A percentile compares a stretch with the other conserved stretches of the same genome.
These are phyloP conservation scores for Ariolimax columbianus DNA, from an alignment of 2,888 invertebrate genomes.

Conservation along the genomic window DNA sequence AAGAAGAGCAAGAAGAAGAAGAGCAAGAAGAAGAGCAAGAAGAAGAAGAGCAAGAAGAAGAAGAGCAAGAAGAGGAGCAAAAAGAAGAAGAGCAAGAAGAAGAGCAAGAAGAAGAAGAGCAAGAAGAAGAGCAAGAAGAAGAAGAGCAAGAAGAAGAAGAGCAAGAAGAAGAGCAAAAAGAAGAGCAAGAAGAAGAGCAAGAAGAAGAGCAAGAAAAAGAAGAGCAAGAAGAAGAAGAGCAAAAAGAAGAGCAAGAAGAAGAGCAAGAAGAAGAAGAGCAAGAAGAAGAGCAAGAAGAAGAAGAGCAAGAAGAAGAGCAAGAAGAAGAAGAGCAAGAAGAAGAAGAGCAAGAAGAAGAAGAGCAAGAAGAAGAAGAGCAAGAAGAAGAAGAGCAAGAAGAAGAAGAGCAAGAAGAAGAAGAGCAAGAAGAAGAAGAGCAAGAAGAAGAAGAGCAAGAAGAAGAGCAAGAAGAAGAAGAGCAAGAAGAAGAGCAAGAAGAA, in stretches of 20 bases:
- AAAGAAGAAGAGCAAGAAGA: no score
- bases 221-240: neutral
- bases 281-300: neutral
- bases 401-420: neutral
- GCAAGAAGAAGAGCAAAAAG: neutral
- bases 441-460: neutral
- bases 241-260: neutral
- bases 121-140: neutral
- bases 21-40: neutral
- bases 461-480: neutral
- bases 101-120: conserved; percentile 1
- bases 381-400: neutral
- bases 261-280: neutral
- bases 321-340: neutral
- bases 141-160: neutral
- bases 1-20: neutral
- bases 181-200: neutral
- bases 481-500: neutral
- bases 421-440: neutral
- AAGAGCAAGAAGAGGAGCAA: neutral
- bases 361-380: neutral
- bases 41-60: neutral
- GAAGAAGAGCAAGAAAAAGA: neutral
- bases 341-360: neutral
- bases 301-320: neutral